phyloP scores from a whole-genome alignment of 2,888 invertebrate species.

The Germaria angustata region DNA sequence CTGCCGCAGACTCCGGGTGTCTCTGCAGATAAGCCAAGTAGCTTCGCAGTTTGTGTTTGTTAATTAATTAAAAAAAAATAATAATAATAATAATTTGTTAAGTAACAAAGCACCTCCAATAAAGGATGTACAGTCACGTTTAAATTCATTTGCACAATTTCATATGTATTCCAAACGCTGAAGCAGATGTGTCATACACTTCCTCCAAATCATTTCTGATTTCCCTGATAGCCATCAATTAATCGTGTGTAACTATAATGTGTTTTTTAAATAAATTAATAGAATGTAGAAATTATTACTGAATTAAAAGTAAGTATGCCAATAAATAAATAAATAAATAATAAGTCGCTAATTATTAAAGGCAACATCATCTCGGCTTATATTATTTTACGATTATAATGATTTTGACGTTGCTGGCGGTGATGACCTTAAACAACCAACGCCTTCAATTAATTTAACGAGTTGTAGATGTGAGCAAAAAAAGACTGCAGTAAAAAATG shows the following conservation, averaged over 20 bases:
- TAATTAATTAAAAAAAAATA: too few relatives aligned
- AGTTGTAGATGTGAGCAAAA: conserved; percentile 11
- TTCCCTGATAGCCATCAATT: background rate
- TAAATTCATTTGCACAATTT: background rate
- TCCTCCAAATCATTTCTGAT: too few relatives aligned
- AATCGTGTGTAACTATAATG: background rate
- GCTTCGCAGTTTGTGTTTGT: too few relatives aligned
- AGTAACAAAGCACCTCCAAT: too few relatives aligned
- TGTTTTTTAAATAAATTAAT: background rate
- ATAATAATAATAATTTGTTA: too few relatives aligned
- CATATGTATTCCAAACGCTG: background rate
- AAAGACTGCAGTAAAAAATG: conserved; percentile 10
- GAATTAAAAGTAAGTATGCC: background rate
- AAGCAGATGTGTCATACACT: background rate
- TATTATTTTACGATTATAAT: background rate
- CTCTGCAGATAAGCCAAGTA: too few relatives aligned
- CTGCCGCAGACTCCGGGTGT: too few relatives aligned
- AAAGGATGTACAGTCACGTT: too few relatives aligned
- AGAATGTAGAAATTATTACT: background rate
- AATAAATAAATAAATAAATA: conserved; percentile 3
- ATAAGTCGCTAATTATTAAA: conserved; percentile 34
- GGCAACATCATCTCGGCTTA: conserved; percentile 25
- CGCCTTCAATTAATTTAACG: conserved; percentile 56
- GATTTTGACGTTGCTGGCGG: background rate
- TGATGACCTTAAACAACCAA: conserved; percentile 56